These are phyloP conservation scores for Oryzias sinensis DNA, from an alignment of 2,797 vertebrate species.

Conservation along the genomic window DNA sequence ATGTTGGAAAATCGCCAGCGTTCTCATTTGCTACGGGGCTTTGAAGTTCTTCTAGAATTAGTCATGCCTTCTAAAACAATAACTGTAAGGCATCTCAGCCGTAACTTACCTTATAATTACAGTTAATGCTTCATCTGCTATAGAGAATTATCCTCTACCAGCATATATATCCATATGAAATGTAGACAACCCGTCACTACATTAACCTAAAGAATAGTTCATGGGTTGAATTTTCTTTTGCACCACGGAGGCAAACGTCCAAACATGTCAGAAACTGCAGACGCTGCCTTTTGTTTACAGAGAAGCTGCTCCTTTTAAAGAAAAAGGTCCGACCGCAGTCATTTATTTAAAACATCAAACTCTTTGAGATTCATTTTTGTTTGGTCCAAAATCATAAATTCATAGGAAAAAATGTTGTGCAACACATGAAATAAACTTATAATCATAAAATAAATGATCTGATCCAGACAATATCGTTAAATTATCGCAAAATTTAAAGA, in stretches of 20 bases:
- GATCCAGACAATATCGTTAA: too few relatives aligned
- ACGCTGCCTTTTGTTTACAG: constrained; percentile 62
- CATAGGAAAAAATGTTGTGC: neutral
- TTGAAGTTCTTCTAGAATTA: constrained; percentile 47
- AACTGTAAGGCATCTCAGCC: constrained; percentile 22
- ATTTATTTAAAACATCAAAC: constrained; percentile 13
- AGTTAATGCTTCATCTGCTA: constrained; percentile 3
- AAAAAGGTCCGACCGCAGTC: constrained; percentile 19
- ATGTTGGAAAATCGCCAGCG: constrained; percentile 58
- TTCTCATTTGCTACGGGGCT: constrained; percentile 52
- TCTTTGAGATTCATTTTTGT: neutral
- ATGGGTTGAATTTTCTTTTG: too few relatives aligned
- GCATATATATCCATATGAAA: neutral
- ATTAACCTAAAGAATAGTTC: too few relatives aligned
- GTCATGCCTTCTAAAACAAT: constrained; percentile 24
- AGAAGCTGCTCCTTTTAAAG: constrained; percentile 35
- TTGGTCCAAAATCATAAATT: neutral
- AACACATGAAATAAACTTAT: too few relatives aligned
- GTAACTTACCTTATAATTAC: constrained; percentile 13
- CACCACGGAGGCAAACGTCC: too few relatives aligned
- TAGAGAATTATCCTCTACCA: neutral
- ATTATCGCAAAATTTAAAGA: too few relatives aligned
- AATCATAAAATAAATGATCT: too few relatives aligned
- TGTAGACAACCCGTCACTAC: neutral
- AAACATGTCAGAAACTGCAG: constrained; percentile 1